Conservation (phyloP, 2,797 vertebrate genomes). For the Gymnocypris eckloni region DNA sequence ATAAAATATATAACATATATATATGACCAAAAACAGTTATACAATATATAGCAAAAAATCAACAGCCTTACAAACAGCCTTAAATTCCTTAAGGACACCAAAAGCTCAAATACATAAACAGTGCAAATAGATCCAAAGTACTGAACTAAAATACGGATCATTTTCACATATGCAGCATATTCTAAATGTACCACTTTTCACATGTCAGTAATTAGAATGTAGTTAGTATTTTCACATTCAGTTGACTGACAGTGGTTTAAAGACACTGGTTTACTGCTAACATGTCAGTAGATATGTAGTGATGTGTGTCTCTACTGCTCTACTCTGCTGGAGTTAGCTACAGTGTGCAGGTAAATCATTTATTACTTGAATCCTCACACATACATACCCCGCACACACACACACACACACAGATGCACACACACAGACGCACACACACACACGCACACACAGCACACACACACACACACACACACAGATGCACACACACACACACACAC, state of each 20-base stretch:
- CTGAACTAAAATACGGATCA: constrained; percentile 18
- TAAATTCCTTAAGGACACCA: constrained; percentile 20
- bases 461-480: neutral
- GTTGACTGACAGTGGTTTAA: neutral
- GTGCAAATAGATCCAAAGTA: constrained; percentile 34
- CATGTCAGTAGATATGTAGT: neutral
- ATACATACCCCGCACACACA: neutral
- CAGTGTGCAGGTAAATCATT: constrained; percentile 6
- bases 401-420: too few species aligned
- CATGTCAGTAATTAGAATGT: constrained; percentile 13
- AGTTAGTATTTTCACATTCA: neutral
- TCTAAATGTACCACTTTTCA: constrained; percentile 12
- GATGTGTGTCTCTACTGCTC: neutral
- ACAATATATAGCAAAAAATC: constrained; percentile 11
- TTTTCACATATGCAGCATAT: constrained; percentile 21
- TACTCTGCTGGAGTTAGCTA: constrained; percentile 16
- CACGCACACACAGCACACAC: neutral
- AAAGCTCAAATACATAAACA: constrained; percentile 38
- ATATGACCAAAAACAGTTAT: constrained; percentile 3
- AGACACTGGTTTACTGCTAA: constrained; percentile 4
- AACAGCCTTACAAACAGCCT: constrained; percentile 13
- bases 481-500: too few species aligned
- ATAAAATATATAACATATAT: constrained; percentile 29
- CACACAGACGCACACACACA: neutral
- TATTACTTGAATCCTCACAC: neutral